phyloP scores from a whole-genome alignment of 1,140 invertebrate genomes.

The Leptopilina clavipes region DNA sequence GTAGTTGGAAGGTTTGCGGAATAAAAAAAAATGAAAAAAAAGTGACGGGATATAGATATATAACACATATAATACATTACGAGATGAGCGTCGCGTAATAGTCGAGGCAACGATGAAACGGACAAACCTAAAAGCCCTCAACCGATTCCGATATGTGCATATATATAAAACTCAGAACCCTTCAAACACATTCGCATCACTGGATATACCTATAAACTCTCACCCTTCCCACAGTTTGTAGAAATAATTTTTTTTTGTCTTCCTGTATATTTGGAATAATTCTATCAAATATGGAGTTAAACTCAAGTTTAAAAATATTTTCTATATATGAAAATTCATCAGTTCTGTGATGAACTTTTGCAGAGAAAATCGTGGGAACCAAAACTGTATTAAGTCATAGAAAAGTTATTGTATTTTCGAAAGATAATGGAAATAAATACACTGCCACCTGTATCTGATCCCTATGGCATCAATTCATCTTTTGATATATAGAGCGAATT shows the following conservation, averaged over 20 bases:
- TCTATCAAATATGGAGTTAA: too few relatives aligned
- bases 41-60: constrained; percentile 65
- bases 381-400: constrained; percentile 3
- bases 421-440: constrained; percentile 1
- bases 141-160: constrained; percentile 67
- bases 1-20: constrained; percentile 26
- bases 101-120: constrained; percentile 64
- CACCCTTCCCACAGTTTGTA: not conserved
- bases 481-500: not conserved
- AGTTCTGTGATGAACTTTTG: too few relatives aligned
- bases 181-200: constrained; percentile 64
- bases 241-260: not conserved
- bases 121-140: constrained; percentile 68
- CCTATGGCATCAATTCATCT: not conserved
- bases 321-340: too few relatives aligned
- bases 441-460: not conserved
- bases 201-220: constrained; percentile 2
- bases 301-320: too few relatives aligned
- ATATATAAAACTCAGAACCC: constrained; percentile 68
- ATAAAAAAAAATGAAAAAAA: constrained; percentile 46
- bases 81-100: constrained; percentile 55
- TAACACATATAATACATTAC: constrained; percentile 36
- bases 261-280: too few relatives aligned
- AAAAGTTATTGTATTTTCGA: not conserved
- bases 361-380: constrained; percentile 3